phyloP scores from a whole-genome alignment of 2,888 invertebrate genomes.

The Amblyjoppa fuscipennis region DNA sequence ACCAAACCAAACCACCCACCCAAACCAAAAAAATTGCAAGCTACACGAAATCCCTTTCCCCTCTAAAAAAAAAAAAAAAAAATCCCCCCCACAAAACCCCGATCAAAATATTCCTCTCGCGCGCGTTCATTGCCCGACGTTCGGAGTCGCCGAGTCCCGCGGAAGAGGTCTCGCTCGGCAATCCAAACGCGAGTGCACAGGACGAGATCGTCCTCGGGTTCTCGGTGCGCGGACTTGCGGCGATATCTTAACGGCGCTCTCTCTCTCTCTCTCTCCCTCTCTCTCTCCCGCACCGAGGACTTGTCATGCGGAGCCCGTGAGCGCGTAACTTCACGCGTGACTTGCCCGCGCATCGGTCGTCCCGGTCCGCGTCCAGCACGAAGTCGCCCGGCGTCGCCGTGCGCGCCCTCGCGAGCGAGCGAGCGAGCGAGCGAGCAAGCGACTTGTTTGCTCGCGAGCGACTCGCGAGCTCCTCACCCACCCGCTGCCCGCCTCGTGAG shows the following conservation, averaged over 20 bases:
- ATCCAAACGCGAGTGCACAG: slow-evolving; percentile 61
- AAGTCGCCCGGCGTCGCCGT: slow-evolving; percentile 51
- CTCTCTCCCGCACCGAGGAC: background rate
- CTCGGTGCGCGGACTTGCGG: background rate
- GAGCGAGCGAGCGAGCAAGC: background rate
- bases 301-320: slow-evolving; percentile 67
- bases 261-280: background rate
- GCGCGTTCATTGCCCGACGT: background rate
- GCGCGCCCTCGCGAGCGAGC: background rate
- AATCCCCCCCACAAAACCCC: background rate
- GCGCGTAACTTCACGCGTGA: slow-evolving; percentile 66
- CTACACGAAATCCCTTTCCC: no score
- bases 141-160: background rate
- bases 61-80: background rate
- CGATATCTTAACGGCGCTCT: background rate
- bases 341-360: slow-evolving; percentile 60
- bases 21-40: no score
- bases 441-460: slow-evolving; percentile 19
- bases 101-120: background rate
- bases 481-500: slow-evolving; percentile 62
- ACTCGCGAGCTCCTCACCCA: slow-evolving; percentile 53
- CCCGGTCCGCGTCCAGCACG: slow-evolving; percentile 30
- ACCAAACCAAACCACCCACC: background rate
- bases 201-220: slow-evolving; percentile 8
- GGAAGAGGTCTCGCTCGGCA: background rate